Evolutionary conservation across 2,113 vertebrate species (phyloP), one percentile per base, ranked within the genome.

Genomic region (Elachura formosa): DNA sequence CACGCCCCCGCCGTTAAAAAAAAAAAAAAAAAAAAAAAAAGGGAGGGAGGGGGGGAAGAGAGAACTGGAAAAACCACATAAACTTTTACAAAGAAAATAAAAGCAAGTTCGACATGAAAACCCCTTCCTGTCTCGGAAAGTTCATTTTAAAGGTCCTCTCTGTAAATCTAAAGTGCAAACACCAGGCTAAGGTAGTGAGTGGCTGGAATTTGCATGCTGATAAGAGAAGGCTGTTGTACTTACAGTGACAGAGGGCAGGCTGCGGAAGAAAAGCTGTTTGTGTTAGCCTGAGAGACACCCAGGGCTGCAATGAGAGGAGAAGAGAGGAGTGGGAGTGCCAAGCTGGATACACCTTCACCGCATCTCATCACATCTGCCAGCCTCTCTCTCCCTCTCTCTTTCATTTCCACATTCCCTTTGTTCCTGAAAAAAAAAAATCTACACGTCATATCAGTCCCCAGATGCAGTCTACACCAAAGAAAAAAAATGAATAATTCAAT

Each of bases 181-280:
- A 97, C 91, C 69, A 97, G 95, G 94, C 87, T 93, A 95, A 96
- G 95, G 97, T 95, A 97, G 95, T 97, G 97, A 96, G 97, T 97
- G 96, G 96, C 97, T 97, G 96, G 97, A 97, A 97, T 98, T 97
- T 98, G 97, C 98, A 98, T 98, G 97, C 97, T 97, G 96, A 98
- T 97, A 98, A 98, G 97, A 98, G 98, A 98, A 98, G 97, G 97
- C 97, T 97, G 97, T 98, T 98, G 98, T 99, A 99, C 99, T 99
- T 99, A 99, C 99, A 99, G 98, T 98, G 98, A 98, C 97, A 98
- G 97, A 98, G 98, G 98, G 98, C 98, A 98, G 98, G 98, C 98
- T 99, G 98, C 98, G 98, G 98, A 98, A 98, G 97, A 97, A 98
- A 98, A 97, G 98, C 97, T 98, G 98, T 98, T 98, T 99, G 98